Percentiles rank a stretch among this genome's conserved stretches.
phyloP scores from a whole-genome alignment of 2,888 invertebrate species.

The Macrostomum cliftonense region DNA sequence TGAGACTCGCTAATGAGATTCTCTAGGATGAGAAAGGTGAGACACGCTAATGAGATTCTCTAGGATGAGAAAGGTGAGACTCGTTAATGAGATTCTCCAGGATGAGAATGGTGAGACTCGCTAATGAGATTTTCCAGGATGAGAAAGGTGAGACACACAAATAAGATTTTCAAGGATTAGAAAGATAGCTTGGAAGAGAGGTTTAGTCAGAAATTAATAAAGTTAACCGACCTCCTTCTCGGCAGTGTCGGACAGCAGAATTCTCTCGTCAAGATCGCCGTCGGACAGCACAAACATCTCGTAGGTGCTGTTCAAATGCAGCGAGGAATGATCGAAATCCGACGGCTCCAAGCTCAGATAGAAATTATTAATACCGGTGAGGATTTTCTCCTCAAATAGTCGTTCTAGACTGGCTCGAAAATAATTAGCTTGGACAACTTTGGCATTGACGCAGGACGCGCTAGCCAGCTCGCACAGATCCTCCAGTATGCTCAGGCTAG shows the following conservation, averaged over 20 bases:
- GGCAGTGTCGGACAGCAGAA: conserved; percentile 61
- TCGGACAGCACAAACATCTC: conserved; percentile 71
- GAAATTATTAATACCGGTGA: background rate
- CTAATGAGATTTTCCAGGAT: too few species aligned
- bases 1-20: too few species aligned
- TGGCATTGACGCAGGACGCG: background rate
- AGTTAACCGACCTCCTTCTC: conserved; percentile 44
- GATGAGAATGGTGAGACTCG: too few species aligned
- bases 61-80: too few species aligned
- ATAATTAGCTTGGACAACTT: conserved; percentile 3
- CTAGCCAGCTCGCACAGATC: background rate
- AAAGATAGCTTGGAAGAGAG: too few species aligned
- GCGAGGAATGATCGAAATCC: conserved; percentile 9
- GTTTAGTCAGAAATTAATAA: conserved; percentile 15
- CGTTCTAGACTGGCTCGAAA: conserved; percentile 8
- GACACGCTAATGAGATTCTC: too few species aligned
- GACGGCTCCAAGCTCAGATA: conserved; percentile 3
- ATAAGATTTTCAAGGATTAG: too few species aligned
- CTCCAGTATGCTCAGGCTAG: background rate
- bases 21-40: too few species aligned
- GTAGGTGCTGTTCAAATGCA: conserved; percentile 55
- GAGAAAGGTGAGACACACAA: too few species aligned
- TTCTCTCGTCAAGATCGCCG: conserved; percentile 86
- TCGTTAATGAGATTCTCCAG: too few species aligned
- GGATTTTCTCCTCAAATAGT: conserved; percentile 10